Conservation (phyloP, 2,888 invertebrate species). For the Baronia brevicornis region DNA sequence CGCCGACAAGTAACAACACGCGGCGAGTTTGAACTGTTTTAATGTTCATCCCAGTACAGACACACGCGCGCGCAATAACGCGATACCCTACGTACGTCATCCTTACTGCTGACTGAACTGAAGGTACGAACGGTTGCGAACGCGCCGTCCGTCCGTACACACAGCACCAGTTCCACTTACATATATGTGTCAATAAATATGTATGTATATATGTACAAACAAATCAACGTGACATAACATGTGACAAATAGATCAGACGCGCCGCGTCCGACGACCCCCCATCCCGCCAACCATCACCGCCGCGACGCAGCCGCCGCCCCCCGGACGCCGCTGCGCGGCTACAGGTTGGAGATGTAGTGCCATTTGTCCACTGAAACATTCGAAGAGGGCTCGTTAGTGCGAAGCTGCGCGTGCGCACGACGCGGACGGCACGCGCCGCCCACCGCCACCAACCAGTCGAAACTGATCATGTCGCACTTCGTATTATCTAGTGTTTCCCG, state of each 20-base stretch:
- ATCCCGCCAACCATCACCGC: conserved; percentile 15
- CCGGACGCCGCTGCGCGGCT: conserved; percentile 14
- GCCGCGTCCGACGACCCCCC: conserved; percentile 7
- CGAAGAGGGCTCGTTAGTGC: background rate
- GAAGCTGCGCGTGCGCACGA: background rate
- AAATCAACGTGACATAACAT: background rate
- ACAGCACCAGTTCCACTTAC: too few species aligned
- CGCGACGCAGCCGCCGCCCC: conserved; percentile 17
- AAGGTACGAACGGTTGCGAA: too few species aligned
- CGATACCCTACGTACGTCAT: too few species aligned
- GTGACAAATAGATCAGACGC: conserved; percentile 23
- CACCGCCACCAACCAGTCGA: too few species aligned
- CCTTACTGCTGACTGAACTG: too few species aligned
- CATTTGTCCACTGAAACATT: conserved; percentile 56
- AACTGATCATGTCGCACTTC: too few species aligned
- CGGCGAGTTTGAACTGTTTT: background rate
- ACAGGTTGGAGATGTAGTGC: conserved; percentile 57
- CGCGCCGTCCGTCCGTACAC: too few species aligned
- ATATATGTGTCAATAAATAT: too few species aligned
- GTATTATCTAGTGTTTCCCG: too few species aligned
- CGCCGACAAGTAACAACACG: conserved; percentile 15
- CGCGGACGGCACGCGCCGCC: too few species aligned
- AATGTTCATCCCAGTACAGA: background rate
- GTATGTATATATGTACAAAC: too few species aligned
- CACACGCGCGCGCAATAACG: too few species aligned